Conservation (phyloP, 2,888 invertebrate genomes). For the Antitype chi region DNA sequence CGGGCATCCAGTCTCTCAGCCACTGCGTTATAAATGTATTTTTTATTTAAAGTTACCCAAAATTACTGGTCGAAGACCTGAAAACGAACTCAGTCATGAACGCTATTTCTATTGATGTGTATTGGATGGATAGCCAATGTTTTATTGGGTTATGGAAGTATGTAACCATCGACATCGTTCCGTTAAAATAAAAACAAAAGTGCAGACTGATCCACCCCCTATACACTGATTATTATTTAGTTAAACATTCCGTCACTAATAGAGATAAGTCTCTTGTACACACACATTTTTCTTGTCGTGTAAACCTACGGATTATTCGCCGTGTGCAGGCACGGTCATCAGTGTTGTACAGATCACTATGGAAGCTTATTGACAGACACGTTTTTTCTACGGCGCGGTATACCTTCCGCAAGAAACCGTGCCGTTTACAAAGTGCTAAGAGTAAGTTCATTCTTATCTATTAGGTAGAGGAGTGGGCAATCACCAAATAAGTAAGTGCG, state of each 20-base stretch:
- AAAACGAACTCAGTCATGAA: not conserved
- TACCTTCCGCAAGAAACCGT: not conserved
- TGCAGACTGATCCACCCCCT: not conserved
- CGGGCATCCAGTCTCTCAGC: not conserved
- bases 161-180: not conserved
- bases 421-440: not conserved
- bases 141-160: not conserved
- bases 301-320: not conserved
- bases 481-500: no score
- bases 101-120: not conserved
- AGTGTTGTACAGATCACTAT: not conserved
- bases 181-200: not conserved
- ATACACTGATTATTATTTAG: not conserved
- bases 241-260: not conserved
- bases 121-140: not conserved
- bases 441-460: not conserved
- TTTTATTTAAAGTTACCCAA: not conserved
- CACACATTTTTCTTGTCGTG: not conserved
- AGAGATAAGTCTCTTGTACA: not conserved
- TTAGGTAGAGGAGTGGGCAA: not conserved
- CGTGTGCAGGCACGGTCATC: not conserved
- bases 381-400: not conserved
- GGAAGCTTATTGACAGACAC: not conserved
- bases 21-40: not conserved
- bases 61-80: not conserved